Percentiles rank a stretch among this genome's conserved stretches.
Conservation (phyloP, 2,113 vertebrate genomes). For the Corythaixoides concolor region DNA sequence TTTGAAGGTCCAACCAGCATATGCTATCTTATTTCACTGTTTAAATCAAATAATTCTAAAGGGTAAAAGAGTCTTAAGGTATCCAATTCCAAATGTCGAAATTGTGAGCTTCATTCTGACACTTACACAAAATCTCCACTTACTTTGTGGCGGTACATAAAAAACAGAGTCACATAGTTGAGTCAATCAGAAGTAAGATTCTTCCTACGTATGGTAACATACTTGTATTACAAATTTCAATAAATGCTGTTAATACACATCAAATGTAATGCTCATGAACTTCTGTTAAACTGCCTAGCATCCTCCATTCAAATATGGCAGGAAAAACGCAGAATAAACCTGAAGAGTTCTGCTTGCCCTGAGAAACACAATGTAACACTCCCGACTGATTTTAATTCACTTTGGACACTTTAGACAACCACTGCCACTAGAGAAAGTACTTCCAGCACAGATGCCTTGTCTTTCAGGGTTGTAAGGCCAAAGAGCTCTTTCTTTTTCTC, state of each 20-base stretch:
- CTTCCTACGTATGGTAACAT: neutral
- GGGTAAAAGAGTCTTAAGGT: neutral
- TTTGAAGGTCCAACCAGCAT: neutral
- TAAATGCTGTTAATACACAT: neutral
- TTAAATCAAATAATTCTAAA: neutral
- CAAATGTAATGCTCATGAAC: neutral
- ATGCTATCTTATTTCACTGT: neutral
- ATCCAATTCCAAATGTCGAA: neutral
- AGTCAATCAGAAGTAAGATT: neutral
- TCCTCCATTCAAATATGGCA: neutral
- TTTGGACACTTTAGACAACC: neutral
- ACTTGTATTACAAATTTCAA: neutral
- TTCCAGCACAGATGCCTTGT: neutral
- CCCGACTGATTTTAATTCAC: neutral
- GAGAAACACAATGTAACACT: accelerated
- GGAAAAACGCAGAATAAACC: neutral
- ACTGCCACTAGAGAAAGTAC: neutral
- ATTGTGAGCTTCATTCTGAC: neutral
- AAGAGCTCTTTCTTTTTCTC: neutral
- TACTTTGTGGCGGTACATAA: neutral
- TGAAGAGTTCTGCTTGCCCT: neutral
- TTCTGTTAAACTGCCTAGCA: neutral
- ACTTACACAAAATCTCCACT: neutral
- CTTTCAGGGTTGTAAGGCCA: neutral
- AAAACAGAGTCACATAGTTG: neutral